A percentile compares a stretch with the other conserved stretches of the same genome.
Conservation (phyloP, 2,888 invertebrate species). For the Sesia apiformis region DNA sequence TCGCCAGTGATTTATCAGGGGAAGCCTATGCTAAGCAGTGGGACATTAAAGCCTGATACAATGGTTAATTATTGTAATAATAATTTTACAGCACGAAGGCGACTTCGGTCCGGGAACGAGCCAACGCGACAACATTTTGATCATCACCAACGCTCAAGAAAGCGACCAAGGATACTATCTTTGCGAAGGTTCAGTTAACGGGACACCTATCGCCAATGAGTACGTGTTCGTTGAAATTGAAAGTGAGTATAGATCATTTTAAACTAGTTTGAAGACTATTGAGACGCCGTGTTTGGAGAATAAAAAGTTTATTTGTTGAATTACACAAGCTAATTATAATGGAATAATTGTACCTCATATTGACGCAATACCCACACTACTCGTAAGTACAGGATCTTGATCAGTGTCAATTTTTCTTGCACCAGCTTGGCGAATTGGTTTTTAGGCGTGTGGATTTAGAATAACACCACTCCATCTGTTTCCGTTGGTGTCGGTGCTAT, state of each 20-base stretch:
- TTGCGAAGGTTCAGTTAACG: slow-evolving; percentile 81
- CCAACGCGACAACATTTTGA: slow-evolving; percentile 78
- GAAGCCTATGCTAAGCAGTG: no score
- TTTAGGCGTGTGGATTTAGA: no score
- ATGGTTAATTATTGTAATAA: no score
- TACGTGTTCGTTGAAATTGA: slow-evolving; percentile 88
- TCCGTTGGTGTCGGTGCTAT: no score
- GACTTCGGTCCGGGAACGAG: slow-evolving; percentile 73
- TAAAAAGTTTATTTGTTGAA: not conserved
- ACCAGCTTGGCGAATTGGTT: no score
- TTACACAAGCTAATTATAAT: not conserved
- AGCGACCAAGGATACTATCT: slow-evolving; percentile 89
- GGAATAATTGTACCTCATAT: not conserved
- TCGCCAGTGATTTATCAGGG: no score
- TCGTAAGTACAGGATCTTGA: no score
- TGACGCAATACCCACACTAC: no score
- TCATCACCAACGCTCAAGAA: slow-evolving; percentile 79
- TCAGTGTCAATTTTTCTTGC: no score
- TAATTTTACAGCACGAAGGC: slow-evolving; percentile 43
- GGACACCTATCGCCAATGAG: slow-evolving; percentile 74
- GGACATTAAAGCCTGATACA: no score
- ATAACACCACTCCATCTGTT: no score
- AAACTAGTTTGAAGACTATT: no score
- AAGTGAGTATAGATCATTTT: slow-evolving; percentile 72
- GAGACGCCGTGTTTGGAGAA: not conserved